Base-by-base conservation (phyloP, 1,140 invertebrate genomes). In the Odontomachus brunneus region DNA sequence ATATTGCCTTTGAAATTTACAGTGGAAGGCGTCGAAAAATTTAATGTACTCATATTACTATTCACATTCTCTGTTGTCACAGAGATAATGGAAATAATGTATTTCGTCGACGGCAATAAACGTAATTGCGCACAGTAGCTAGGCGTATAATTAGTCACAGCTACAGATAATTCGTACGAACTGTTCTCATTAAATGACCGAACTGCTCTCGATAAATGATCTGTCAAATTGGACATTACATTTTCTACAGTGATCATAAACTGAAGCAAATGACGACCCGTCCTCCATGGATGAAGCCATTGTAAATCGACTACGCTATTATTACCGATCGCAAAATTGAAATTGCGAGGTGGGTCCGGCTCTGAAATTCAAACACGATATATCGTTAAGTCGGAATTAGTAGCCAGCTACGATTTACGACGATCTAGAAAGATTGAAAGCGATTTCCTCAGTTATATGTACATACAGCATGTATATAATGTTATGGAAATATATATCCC, bases 261-360 rank as follows among this genome's bases (percentile, higher is more conserved):
- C 48, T 44, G 26, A 0, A 57, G 0, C 0, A 91, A 17, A 15
- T 1, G 81, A 0, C 73, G 63, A 24, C 78, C 81, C 11, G 87
- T 78, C 38, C 1, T 82, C 72, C 82, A 87, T 9, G 90, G 91
- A 55, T 91, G 90, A 5, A 53, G 12, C 90, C 91, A 91, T 0
- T 26, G 63, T 4, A 89, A 1, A 12, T 84, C 65, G 0, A 90
- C 26, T 11, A 67, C 3, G 0, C 88, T 84, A 22, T 73, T 66
- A 0, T 75, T 48, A 0, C 44, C 57, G 19, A 48, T n/a, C 9
- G 57, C 17, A 1, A 57, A 33, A 2, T n/a, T 49, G 2, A 80
- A 63, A 48, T 55, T 65, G 1, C 44, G 15, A 22, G 89, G 89
- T 5, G 66, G 63, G 0, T 75, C 60, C 14, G 83, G 78, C 0